Evolutionary conservation across 2,888 invertebrate species (phyloP), one percentile per base, ranked within the genome.

Genomic region (Autographa gamma): DNA sequence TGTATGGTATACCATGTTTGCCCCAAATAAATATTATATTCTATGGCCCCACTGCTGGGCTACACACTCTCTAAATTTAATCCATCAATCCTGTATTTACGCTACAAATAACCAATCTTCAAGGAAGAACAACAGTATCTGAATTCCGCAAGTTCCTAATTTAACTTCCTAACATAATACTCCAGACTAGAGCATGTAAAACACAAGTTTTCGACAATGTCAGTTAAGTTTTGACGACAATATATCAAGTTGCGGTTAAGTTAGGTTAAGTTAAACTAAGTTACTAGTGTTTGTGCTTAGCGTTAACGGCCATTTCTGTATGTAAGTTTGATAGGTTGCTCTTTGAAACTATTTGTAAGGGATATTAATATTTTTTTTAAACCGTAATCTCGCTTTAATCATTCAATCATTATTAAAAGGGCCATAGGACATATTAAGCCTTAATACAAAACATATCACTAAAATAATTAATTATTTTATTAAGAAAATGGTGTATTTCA

Each of bases 231-330:
- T 5, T 25, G 69, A 73, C 62, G 66, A 77, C 71, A 73, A 81
- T 81, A 74, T 66, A 77, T 81, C 77, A 81, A 69, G 74, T 66
- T 56, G 81, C 3, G 74, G 83, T 72, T 76, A 31, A 68, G 60
- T 80, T 71, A 4, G 74, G 83, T 72, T 76, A 31, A 68, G 60
- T 80, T 71, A 4, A 80, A 71, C 77, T 61, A 63, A 71, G 81
- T 77, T 71, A 65, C 31, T 31, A 58, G 54, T 16, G 56, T 62
- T 34, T 32, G 60, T 65, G 76, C 59, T 64, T 61, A 77, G 11
- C 34, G 38, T 34, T 71, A 63, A 66, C 7, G 58, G 19, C 67
- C 38, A 38, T 11, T 56, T 52, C 70, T 68, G 63, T 71, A 66
- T 25, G 66, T 66, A 60, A 71, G 60, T 76, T 54, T 67, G 77